Conservation (phyloP, 1,140 invertebrate genomes). For the Contarinia nasturtii region DNA sequence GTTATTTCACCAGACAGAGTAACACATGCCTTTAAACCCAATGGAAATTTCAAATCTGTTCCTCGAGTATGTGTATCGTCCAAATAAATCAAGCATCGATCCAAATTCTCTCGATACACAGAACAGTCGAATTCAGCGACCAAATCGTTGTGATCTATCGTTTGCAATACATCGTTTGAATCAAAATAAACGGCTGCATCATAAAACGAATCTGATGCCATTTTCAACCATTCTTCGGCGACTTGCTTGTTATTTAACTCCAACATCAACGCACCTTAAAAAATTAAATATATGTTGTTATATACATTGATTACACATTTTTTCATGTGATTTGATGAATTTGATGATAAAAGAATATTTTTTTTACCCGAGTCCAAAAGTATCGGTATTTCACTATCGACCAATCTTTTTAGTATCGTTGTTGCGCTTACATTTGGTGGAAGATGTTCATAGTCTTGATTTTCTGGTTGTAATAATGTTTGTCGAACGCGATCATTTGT, state of each 20-base stretch:
- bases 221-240: background rate
- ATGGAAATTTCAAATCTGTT: background rate
- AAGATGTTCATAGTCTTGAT: background rate
- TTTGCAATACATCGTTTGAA: background rate
- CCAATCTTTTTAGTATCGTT: background rate
- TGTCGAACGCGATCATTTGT: background rate
- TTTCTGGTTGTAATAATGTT: background rate
- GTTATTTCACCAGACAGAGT: background rate
- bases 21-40: background rate
- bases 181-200: background rate
- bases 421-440: background rate
- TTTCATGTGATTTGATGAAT: too few relatives aligned
- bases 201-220: background rate
- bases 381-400: background rate
- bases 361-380: background rate
- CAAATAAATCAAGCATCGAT: background rate
- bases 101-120: background rate
- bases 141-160: background rate
- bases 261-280: background rate
- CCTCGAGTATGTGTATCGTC: background rate
- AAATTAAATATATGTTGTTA: too few relatives aligned
- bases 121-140: background rate
- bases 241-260: background rate
- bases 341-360: too few relatives aligned
- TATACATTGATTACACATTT: too few relatives aligned